Evolutionary conservation across 2,797 vertebrate genomes (phyloP).

Genomic region (Clarias pachynema): DNA sequence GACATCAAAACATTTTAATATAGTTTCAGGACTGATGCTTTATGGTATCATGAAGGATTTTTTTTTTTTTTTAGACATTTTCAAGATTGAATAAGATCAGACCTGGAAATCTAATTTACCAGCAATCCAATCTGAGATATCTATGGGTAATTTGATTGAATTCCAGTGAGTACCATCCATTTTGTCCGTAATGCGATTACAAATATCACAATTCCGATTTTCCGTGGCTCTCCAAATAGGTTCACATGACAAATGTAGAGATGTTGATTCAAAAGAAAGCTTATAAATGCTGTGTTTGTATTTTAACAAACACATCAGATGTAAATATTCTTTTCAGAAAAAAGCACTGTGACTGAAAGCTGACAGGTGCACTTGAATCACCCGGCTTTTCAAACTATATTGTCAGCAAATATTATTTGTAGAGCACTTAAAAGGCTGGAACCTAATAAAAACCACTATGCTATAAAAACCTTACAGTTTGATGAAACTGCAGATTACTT

Average conservation of each 20-base stretch:
- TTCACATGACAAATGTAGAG: slow-evolving; percentile 48
- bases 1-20: slow-evolving; percentile 66
- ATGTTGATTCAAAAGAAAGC: slow-evolving; percentile 52
- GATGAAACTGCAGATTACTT: slow-evolving; percentile 37
- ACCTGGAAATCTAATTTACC: slow-evolving; percentile 69
- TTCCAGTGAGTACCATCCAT: slow-evolving; percentile 57
- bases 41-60: slow-evolving; percentile 59
- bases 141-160: slow-evolving; percentile 63
- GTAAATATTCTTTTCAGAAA: slow-evolving; percentile 16
- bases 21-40: slow-evolving; percentile 58
- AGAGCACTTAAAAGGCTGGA: slow-evolving; percentile 20
- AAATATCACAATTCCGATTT: slow-evolving; percentile 59
- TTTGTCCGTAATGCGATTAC: slow-evolving; percentile 59
- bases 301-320: slow-evolving; percentile 48
- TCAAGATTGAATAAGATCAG: slow-evolving; percentile 61
- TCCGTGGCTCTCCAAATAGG: slow-evolving; percentile 44
- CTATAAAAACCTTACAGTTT: slow-evolving; percentile 9
- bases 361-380: slow-evolving; percentile 11
- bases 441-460: slow-evolving; percentile 11
- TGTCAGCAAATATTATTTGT: slow-evolving; percentile 8
- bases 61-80: slow-evolving; percentile 56
- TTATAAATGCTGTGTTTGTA: slow-evolving; percentile 53
- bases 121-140: slow-evolving; percentile 67
- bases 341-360: neutral
- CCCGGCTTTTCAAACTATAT: neutral